Percentiles rank a stretch among this genome's conserved stretches.
Conservation (phyloP, 2,113 vertebrate genomes). For the Podiceps cristatus region DNA sequence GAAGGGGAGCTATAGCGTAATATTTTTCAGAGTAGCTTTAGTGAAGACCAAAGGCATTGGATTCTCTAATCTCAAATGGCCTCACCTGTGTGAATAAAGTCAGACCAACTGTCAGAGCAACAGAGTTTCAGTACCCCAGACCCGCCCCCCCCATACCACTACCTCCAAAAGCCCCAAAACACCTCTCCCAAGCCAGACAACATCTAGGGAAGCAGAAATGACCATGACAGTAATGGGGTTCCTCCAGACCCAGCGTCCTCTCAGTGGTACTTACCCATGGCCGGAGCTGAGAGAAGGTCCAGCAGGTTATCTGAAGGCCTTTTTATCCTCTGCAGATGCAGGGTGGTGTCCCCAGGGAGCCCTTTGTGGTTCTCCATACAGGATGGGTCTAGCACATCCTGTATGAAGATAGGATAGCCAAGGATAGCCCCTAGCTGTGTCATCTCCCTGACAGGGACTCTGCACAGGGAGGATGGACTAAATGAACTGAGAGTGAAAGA, state of each 20-base stretch:
- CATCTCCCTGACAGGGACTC: neutral
- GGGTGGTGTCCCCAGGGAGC: neutral
- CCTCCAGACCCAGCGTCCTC: neutral
- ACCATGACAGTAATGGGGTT: neutral
- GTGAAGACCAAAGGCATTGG: neutral
- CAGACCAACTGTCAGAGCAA: neutral
- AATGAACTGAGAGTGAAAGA: neutral
- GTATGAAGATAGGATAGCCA: neutral
- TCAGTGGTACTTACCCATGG: neutral
- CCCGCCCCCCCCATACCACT: neutral
- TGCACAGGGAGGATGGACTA: neutral
- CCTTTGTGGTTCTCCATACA: accelerated
- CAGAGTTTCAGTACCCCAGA: neutral
- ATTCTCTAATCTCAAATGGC: neutral
- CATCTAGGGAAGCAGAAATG: neutral
- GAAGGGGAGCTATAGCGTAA: neutral
- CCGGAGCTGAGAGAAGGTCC: neutral
- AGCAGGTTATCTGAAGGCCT: neutral
- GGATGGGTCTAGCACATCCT: neutral
- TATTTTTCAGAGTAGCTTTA: neutral
- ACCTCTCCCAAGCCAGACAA: neutral
- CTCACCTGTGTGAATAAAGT: neutral
- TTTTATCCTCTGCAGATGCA: neutral
- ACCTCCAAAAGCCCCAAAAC: neutral
- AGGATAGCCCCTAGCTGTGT: neutral